A percentile compares a stretch with the other conserved stretches of the same genome.
Evolutionary conservation across 1,140 invertebrate species (phyloP).

Genomic region (Odontomachus brunneus): DNA sequence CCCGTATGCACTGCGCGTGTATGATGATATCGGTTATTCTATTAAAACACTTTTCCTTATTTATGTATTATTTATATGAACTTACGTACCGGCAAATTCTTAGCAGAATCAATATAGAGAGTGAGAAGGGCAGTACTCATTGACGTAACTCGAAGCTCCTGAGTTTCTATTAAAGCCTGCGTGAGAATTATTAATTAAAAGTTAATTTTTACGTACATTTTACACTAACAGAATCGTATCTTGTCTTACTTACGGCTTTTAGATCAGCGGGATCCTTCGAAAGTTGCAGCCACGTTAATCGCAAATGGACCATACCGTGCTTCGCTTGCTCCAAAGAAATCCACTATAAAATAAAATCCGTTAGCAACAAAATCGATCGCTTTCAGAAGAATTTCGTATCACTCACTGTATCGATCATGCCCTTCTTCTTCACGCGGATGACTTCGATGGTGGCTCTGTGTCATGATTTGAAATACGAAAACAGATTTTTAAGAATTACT

Average conservation of each 20-base stretch:
- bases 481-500: constrained; percentile 12
- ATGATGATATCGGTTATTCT: constrained; percentile 43
- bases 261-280: constrained; percentile 90
- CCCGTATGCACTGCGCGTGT: constrained; percentile 84
- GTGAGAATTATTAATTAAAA: constrained; percentile 26
- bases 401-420: constrained; percentile 89
- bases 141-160: constrained; percentile 90
- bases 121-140: constrained; percentile 92
- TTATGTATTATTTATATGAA: background rate
- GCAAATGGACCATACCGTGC: constrained; percentile 95
- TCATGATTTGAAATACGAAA: constrained; percentile 33
- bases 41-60: background rate
- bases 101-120: constrained; percentile 95
- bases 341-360: constrained; percentile 89
- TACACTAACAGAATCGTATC: constrained; percentile 16
- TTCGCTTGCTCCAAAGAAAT: constrained; percentile 96
- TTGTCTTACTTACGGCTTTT: constrained; percentile 88
- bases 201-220: background rate
- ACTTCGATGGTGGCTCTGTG: constrained; percentile 89
- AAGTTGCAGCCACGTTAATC: constrained; percentile 94
- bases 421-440: constrained; percentile 88
- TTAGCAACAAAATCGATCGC: constrained; percentile 22
- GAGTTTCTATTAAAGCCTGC: constrained; percentile 91
- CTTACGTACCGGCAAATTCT: constrained; percentile 92
- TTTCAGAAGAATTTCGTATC: constrained; percentile 51